phyloP scores from a whole-genome alignment of 2,888 invertebrate species.

The Drosophila paramelanica region DNA sequence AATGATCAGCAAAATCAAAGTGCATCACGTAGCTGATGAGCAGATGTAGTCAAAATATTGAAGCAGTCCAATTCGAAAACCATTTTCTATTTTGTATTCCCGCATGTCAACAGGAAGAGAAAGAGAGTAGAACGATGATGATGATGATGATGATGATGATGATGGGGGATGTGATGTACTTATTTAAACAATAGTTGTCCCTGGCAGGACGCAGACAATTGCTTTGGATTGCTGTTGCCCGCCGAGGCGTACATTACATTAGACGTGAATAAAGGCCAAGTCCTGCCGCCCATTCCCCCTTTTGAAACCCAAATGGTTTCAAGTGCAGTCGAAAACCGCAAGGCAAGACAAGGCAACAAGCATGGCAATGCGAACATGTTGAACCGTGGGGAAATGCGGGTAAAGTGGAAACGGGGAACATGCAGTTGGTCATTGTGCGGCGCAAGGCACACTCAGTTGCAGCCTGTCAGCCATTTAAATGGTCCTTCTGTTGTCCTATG shows the following conservation, averaged over 20 bases:
- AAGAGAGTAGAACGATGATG: not conserved
- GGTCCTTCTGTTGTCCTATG: slow-evolving; percentile 41
- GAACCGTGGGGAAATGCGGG: not conserved
- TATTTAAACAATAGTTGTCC: slow-evolving; percentile 67
- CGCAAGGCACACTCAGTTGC: slow-evolving; percentile 19
- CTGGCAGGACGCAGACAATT: slow-evolving; percentile 53
- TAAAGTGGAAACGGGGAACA: slow-evolving; percentile 13
- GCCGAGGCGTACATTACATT: slow-evolving; percentile 66
- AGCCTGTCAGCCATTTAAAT: slow-evolving; percentile 56
- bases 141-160: not conserved
- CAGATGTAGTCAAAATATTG: slow-evolving; percentile 37
- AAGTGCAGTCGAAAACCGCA: slow-evolving; percentile 62
- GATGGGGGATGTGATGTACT: slow-evolving; percentile 17
- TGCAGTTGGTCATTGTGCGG: slow-evolving; percentile 24
- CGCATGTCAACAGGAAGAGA: slow-evolving; percentile 36
- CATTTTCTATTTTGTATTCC: slow-evolving; percentile 67
- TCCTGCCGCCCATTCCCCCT: not conserved
- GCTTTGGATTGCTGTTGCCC: slow-evolving; percentile 58
- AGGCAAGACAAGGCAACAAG: slow-evolving; percentile 50
- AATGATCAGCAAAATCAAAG: slow-evolving; percentile 34
- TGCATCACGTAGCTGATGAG: slow-evolving; percentile 44
- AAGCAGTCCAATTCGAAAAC: slow-evolving; percentile 51
- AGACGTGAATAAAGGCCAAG: slow-evolving; percentile 50
- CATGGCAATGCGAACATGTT: slow-evolving; percentile 1
- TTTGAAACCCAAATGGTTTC: slow-evolving; percentile 37